These are phyloP conservation scores for Bergia puertoricense DNA, from an alignment of 92 coral and sea anemone species.

Conservation along the genomic window DNA sequence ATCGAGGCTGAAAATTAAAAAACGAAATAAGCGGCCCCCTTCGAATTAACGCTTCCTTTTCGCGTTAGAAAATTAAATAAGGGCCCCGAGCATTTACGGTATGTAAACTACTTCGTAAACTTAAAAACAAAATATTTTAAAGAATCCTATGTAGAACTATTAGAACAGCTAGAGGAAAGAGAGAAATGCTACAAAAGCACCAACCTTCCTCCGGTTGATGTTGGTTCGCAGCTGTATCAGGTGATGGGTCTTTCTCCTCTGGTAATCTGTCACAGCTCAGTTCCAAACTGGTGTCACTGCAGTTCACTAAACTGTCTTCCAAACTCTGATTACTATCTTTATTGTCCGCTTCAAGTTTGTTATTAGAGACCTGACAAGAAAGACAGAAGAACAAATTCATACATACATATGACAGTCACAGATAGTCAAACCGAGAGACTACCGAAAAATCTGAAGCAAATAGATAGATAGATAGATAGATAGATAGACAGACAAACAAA, in stretches of 20 bases:
- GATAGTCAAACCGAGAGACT: no score
- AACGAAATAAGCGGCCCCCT: no score
- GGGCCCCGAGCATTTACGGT: no score
- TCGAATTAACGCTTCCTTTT: no score
- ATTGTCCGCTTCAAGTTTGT: slow-evolving; percentile 16
- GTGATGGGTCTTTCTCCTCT: slow-evolving; percentile 27
- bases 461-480: no score
- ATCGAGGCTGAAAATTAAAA: no score
- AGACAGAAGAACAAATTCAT: not conserved
- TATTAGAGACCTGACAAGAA: slow-evolving; percentile 12
- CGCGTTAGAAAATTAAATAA: no score
- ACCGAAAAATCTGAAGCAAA: no score
- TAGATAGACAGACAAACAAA: no score
- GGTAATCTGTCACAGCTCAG: slow-evolving; percentile 30
- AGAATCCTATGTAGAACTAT: no score
- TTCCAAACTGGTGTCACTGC: slow-evolving; percentile 35
- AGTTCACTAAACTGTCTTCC: slow-evolving; percentile 35
- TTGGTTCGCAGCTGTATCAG: not conserved
- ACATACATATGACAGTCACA: not conserved
- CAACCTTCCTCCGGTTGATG: not conserved
- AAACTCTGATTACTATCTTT: slow-evolving; percentile 29
- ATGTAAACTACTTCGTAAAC: no score
- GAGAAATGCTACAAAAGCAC: not conserved
- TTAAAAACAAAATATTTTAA: no score
- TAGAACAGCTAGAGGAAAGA: not conserved